phyloP scores from a whole-genome alignment of 2,797 vertebrate genomes.

The Taeniopygia guttata region DNA sequence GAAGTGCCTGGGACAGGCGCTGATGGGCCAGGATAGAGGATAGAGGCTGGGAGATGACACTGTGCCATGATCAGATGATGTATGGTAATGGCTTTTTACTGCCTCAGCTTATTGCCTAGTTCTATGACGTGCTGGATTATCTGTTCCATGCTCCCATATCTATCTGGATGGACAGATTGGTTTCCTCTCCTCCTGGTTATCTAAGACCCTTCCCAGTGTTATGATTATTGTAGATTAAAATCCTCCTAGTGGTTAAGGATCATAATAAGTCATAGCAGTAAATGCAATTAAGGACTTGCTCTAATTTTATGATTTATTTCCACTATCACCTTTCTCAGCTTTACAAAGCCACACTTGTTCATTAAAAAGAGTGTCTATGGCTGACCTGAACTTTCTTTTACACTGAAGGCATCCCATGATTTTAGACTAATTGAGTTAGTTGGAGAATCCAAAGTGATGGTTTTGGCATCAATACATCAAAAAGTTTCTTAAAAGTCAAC shows the following conservation, averaged over 20 bases:
- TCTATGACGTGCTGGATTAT: conserved; percentile 68
- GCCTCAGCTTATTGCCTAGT: conserved; percentile 67
- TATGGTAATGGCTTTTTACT: conserved; percentile 73
- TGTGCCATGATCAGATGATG: conserved; percentile 61
- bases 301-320: background rate
- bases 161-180: conserved; percentile 20
- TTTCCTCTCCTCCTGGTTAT: conserved; percentile 22
- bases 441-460: background rate
- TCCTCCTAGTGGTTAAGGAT: background rate
- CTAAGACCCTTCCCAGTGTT: background rate
- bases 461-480: background rate
- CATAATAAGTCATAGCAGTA: background rate
- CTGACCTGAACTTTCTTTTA: background rate
- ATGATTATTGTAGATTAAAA: conserved; percentile 2
- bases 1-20: conserved; percentile 68
- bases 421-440: background rate
- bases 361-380: background rate
- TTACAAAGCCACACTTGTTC: background rate
- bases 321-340: background rate
- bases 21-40: conserved; percentile 56
- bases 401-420: background rate
- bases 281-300: background rate
- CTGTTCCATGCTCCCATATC: conserved; percentile 44
- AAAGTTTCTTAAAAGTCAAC: background rate
- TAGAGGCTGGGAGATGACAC: conserved; percentile 62